Conservation (phyloP, 2,888 invertebrate genomes). For the Lepidonotus clava region DNA sequence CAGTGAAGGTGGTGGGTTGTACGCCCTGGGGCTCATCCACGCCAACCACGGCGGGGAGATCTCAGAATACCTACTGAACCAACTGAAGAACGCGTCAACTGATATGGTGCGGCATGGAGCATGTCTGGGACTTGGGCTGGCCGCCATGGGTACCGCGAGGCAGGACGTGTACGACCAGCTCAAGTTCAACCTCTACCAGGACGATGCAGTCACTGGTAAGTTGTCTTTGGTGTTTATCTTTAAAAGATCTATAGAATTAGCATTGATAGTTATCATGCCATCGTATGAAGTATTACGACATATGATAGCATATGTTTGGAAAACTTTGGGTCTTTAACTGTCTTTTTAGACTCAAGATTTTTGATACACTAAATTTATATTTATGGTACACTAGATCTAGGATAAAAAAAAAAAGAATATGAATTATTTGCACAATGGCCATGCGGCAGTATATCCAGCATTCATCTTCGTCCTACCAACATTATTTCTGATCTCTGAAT, state of each 20-base stretch:
- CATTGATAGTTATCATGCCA: no score
- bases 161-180: conserved; percentile 96
- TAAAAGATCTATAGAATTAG: no score
- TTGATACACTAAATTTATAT: no score
- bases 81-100: conserved; percentile 94
- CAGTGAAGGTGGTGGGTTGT: conserved; percentile 84
- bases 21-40: conserved; percentile 95
- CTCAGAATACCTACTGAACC: conserved; percentile 94
- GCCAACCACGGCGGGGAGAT: conserved; percentile 98
- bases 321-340: background rate
- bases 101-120: conserved; percentile 94
- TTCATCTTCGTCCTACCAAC: no score
- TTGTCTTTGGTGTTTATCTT: background rate
- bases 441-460: no score
- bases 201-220: conserved; percentile 96
- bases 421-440: no score
- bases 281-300: no score
- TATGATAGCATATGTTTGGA: background rate
- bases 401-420: no score
- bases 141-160: conserved; percentile 98
- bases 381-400: no score
- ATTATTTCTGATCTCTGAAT: no score
- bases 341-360: no score
- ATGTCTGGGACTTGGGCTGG: conserved; percentile 96
- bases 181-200: conserved; percentile 97